These are phyloP conservation scores for Tamandua tetradactyla DNA, from an alignment of 2,797 vertebrate species.

Conservation along the genomic window DNA sequence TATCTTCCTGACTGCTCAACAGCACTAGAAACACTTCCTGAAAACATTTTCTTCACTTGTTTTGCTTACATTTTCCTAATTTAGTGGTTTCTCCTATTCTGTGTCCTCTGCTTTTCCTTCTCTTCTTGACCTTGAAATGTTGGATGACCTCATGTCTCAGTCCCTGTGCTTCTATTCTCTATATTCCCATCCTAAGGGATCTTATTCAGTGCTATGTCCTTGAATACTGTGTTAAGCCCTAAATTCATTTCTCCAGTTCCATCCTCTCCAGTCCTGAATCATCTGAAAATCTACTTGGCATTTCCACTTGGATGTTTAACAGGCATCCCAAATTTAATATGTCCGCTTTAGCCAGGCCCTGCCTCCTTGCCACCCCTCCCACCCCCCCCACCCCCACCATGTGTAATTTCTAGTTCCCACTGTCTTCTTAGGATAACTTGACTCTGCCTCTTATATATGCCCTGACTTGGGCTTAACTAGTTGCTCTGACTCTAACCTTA, in stretches of 20 bases:
- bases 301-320: no score
- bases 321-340: background rate
- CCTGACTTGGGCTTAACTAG: background rate
- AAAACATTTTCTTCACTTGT: constrained; percentile 27
- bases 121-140: background rate
- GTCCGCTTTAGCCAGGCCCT: background rate
- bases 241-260: background rate
- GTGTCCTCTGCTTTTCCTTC: background rate
- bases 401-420: background rate
- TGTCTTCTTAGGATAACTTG: background rate
- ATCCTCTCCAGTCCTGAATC: background rate
- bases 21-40: constrained; percentile 10
- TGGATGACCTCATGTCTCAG: background rate
- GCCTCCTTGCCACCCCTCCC: no score
- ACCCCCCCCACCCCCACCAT: background rate
- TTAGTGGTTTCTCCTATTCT: background rate
- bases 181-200: background rate
- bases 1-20: background rate
- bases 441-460: background rate
- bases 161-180: background rate
- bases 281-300: background rate
- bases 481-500: background rate
- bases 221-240: background rate
- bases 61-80: background rate
- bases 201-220: background rate